Conservation (phyloP, 2,797 vertebrate genomes). For the Danionella dracula region DNA sequence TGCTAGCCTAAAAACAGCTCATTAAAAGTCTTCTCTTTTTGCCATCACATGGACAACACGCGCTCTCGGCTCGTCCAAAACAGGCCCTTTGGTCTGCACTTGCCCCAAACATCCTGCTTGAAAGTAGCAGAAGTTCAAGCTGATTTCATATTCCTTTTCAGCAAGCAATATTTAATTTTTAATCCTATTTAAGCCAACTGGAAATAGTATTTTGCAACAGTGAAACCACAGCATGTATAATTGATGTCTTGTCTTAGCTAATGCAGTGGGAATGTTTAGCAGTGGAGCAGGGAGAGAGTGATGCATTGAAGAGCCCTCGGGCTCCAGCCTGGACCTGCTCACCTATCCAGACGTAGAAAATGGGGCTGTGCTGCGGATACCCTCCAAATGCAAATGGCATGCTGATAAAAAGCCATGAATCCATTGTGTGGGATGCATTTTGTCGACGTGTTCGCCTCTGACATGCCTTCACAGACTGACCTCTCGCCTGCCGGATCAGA, state of each 20-base stretch:
- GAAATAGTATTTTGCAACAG: conserved; percentile 59
- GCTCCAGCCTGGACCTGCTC: conserved; percentile 19
- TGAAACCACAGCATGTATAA: conserved; percentile 54
- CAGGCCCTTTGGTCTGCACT: conserved; percentile 7
- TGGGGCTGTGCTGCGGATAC: conserved; percentile 33
- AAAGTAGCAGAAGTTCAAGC: conserved; percentile 38
- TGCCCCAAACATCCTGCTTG: conserved; percentile 30
- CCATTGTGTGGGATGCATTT: conserved; percentile 31
- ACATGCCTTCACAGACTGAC: conserved; percentile 2
- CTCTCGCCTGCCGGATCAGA: not conserved
- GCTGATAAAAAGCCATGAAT: conserved; percentile 52
- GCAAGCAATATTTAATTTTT: conserved; percentile 55
- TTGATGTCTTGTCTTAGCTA: conserved; percentile 49
- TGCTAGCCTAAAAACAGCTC: conserved; percentile 31
- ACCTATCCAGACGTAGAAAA: conserved; percentile 12
- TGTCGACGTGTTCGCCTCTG: not conserved
- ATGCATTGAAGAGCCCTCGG: conserved; percentile 27
- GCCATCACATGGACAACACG: conserved; percentile 11
- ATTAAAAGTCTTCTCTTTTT: conserved; percentile 37
- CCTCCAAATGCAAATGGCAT: conserved; percentile 50
- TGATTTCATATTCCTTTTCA: conserved; percentile 50
- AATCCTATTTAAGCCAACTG: conserved; percentile 50
- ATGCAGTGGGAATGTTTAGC: conserved; percentile 47
- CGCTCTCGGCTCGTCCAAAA: conserved; percentile 3
- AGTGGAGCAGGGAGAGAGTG: conserved; percentile 11